Conservation (phyloP, 1,140 invertebrate genomes). For the Temnothorax longispinosus region DNA sequence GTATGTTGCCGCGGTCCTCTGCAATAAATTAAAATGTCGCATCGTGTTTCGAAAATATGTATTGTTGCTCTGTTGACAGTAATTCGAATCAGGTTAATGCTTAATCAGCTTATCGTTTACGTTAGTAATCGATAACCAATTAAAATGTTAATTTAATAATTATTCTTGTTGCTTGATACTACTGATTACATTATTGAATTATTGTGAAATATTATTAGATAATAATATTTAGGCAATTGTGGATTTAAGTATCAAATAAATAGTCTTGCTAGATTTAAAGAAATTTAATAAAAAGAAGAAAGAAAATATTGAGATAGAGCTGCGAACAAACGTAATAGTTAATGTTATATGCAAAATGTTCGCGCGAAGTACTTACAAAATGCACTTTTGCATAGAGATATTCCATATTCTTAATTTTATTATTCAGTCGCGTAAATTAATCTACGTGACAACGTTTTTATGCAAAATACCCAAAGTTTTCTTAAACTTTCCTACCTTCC, state of each 20-base stretch:
- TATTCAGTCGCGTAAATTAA: neutral
- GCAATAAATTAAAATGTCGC: neutral
- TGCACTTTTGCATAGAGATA: neutral
- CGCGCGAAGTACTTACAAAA: neutral
- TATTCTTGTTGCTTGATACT: conserved; percentile 7
- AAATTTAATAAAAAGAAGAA: neutral
- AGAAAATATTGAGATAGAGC: neutral
- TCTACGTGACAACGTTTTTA: neutral
- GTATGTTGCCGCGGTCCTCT: neutral
- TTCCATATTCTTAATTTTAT: neutral
- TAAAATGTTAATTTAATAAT: conserved; percentile 30
- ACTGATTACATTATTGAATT: conserved; percentile 7
- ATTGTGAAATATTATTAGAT: neutral
- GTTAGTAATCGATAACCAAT: conserved; percentile 20
- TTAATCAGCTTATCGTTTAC: conserved; percentile 4
- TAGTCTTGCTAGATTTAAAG: neutral
- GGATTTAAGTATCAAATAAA: neutral
- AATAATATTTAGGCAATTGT: conserved; percentile 22
- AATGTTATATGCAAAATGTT: neutral
- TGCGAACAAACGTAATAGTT: neutral
- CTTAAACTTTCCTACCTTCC: neutral
- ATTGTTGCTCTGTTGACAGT: neutral
- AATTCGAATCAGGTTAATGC: conserved; percentile 2
- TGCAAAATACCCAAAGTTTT: neutral
- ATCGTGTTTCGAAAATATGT: neutral